These are phyloP conservation scores for Plusia festucae DNA, from an alignment of 2,888 invertebrate species.

Conservation along the genomic window DNA sequence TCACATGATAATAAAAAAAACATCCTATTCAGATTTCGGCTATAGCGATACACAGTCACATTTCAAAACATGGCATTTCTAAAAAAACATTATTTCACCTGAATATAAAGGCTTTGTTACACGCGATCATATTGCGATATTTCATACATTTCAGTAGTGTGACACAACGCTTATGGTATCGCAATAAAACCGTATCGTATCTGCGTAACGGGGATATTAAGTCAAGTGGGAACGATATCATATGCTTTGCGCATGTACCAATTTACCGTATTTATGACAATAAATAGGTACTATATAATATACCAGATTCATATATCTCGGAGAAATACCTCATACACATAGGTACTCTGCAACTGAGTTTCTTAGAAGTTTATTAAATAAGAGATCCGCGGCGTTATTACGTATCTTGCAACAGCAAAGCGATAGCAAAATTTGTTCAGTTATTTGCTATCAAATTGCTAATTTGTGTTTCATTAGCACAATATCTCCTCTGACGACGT, in stretches of 20 bases:
- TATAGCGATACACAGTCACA: neutral
- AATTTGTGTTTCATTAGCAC: too few relatives aligned
- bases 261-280: neutral
- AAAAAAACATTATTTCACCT: neutral
- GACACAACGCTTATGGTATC: neutral
- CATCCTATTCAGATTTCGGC: neutral
- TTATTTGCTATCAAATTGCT: too few relatives aligned
- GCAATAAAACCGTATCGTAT: constrained; percentile 5
- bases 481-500: too few relatives aligned
- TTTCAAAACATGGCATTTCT: neutral
- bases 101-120: neutral
- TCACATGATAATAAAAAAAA: neutral
- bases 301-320: neutral
- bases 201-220: constrained; percentile 8
- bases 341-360: too few relatives aligned
- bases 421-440: too few relatives aligned
- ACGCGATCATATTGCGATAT: neutral
- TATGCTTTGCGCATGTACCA: constrained; percentile 1
- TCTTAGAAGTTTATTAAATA: too few relatives aligned
- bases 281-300: neutral
- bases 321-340: neutral
- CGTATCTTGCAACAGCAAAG: too few relatives aligned
- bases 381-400: too few relatives aligned
- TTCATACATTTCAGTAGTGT: neutral
- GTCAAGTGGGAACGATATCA: constrained; percentile 2